Evolutionary conservation across 1,140 invertebrate genomes (phyloP), one percentile per base, ranked within the genome.

Genomic region (Drosophila takahashii): DNA sequence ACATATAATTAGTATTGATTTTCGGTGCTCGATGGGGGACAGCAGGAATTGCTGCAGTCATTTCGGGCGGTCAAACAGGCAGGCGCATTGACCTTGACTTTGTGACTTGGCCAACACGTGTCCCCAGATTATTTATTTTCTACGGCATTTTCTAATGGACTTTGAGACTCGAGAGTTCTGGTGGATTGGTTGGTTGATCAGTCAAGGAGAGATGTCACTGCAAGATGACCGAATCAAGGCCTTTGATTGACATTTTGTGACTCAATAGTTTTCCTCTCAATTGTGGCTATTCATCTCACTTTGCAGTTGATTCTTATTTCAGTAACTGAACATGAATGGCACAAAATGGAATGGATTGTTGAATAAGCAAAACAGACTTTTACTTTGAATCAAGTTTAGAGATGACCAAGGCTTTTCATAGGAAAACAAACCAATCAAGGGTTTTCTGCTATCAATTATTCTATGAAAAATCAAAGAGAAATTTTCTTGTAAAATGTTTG

Each of bases 51-150:
- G 47, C 27, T 32, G 47, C 47, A 50, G 47, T 50, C 47, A 29
- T 50, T 50, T 50, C 26, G 27, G 81, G 36, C 48, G 54, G 78
- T 64, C 74, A 60, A 36, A 60, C 69, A 79, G 54, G 71, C 69
- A 79, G 54, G 71, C 76, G 76, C 84, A 89, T 67, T 80, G 80
- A 71, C 84, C 84, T 90, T 89, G 84, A 89, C 84, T 84, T 51
- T 77, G 39, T n/a, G 22, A 22, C 22, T 22, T 22, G 1, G 34
- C 47, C 34, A 45, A 37, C 66, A 58, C 66, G 54, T 48, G 62
- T 47, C 32, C 39, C 27, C 13, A 34, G 36, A 67, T 56, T 70
- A 70, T 70, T 70, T 70, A 70, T 70, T 57, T 70, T 26, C 50
- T 18, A 44, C 50, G 39, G 66, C 66, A 57, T 34, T 70, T 54